Conservation (phyloP, 1,140 invertebrate genomes). For the Hyles euphorbiae region DNA sequence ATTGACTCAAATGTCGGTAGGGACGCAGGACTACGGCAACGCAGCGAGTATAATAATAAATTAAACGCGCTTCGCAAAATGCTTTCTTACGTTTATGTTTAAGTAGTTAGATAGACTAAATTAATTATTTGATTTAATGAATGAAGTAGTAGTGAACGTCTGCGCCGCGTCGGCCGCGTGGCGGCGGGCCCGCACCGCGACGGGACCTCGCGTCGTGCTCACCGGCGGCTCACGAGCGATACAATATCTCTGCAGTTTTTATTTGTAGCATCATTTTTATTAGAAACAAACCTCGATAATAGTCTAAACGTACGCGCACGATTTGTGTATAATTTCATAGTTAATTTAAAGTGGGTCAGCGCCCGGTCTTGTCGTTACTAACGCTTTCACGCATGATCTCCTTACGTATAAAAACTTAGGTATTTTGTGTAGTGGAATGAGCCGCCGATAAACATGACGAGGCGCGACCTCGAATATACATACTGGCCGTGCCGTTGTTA, state of each 20-base stretch:
- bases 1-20: too few species aligned
- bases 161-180: neutral
- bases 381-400: too few species aligned
- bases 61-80: conserved; percentile 18
- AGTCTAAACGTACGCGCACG: too few species aligned
- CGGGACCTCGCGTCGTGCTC: neutral
- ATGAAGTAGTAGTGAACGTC: neutral
- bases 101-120: conserved; percentile 64
- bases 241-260: neutral
- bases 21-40: too few species aligned
- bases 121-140: conserved; percentile 38
- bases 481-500: too few species aligned
- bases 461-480: too few species aligned
- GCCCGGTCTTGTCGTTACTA: too few species aligned
- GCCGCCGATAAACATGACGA: too few species aligned
- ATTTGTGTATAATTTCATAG: too few species aligned
- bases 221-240: neutral
- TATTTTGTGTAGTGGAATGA: too few species aligned
- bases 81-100: conserved; percentile 36
- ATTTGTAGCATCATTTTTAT: neutral
- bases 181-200: neutral
- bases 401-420: too few species aligned
- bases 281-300: neutral
- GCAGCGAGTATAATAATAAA: conserved; percentile 2
- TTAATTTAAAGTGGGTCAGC: too few species aligned